phyloP scores from a whole-genome alignment of 2,888 invertebrate genomes.

The Lithophane socia region DNA sequence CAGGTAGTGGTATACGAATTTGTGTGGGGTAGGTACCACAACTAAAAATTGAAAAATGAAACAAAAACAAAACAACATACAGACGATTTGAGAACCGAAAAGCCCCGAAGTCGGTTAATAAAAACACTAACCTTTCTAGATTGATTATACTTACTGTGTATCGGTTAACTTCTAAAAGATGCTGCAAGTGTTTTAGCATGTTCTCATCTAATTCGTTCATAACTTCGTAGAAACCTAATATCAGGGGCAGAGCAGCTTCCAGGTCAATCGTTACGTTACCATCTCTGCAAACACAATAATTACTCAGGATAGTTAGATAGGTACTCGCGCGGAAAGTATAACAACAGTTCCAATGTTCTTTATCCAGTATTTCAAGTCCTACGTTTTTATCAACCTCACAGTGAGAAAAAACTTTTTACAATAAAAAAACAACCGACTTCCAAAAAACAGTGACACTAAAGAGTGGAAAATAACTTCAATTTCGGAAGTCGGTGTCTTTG shows the following conservation, averaged over 20 bases:
- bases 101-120: no score
- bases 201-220: constrained; percentile 51
- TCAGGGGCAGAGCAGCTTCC: constrained; percentile 67
- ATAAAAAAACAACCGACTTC: no score
- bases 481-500: no score
- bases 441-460: no score
- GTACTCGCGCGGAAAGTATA: not conserved
- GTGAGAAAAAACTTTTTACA: no score
- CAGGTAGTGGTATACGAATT: no score
- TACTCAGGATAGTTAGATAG: not conserved
- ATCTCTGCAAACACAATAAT: constrained; percentile 69
- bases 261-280: constrained; percentile 75
- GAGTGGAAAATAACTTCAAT: no score
- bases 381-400: not conserved
- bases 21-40: no score
- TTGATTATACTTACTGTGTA: constrained; percentile 75
- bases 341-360: not conserved
- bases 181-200: constrained; percentile 71
- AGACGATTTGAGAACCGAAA: no score
- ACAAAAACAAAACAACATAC: no score
- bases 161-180: constrained; percentile 76
- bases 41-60: no score
- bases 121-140: not conserved
- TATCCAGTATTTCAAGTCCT: not conserved
- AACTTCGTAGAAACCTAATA: constrained; percentile 78